phyloP scores from a whole-genome alignment of 1,140 invertebrate genomes.

The Melipona quadrifasciata region DNA sequence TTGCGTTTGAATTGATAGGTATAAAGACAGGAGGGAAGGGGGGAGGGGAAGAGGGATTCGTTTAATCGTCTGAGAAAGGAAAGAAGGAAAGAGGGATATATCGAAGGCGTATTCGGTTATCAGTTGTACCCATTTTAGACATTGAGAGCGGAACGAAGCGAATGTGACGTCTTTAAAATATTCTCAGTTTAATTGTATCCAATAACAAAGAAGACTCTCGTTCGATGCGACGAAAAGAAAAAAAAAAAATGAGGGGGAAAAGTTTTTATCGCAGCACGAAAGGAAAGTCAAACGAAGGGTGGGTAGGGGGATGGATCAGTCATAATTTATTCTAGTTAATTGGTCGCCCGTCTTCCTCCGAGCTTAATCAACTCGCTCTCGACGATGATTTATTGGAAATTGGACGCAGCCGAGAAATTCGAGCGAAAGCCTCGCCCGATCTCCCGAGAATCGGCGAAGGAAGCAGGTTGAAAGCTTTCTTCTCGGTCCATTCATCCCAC shows the following conservation, averaged over 20 bases:
- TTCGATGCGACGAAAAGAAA: neutral
- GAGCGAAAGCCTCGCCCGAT: neutral
- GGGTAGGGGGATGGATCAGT: neutral
- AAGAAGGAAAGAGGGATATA: no score
- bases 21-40: no score
- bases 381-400: conserved; percentile 13
- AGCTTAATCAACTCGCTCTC: neutral
- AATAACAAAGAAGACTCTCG: neutral
- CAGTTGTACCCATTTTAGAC: no score
- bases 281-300: neutral
- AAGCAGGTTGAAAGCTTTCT: no score
- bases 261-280: neutral
- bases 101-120: neutral
- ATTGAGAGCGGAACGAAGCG: no score
- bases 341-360: neutral
- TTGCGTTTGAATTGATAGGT: conserved; percentile 3
- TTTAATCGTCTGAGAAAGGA: neutral
- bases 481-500: neutral
- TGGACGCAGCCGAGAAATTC: no score
- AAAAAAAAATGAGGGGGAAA: neutral
- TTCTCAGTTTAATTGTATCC: neutral
- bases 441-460: neutral
- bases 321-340: conserved; percentile 46
- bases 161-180: neutral
- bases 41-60: no score